Evolutionary conservation across 2,888 invertebrate species (phyloP).

Genomic region (Melieria crassipennis): DNA sequence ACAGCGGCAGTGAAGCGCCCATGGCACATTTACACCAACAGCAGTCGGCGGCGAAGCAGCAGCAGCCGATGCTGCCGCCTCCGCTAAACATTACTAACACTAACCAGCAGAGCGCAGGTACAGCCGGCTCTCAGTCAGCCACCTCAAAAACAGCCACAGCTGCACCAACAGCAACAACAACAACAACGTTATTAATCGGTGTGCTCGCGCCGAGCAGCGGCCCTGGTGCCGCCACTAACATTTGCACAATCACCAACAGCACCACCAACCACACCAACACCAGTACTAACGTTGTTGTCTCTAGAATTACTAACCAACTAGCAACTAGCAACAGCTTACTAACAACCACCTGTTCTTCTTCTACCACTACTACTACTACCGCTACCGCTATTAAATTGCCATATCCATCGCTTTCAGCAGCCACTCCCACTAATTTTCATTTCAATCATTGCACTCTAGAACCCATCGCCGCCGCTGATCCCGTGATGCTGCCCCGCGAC

Average conservation of each 20-base stretch:
- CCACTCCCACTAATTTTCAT: conserved; percentile 50
- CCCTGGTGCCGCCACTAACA: conserved; percentile 29
- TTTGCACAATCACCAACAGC: conserved; percentile 31
- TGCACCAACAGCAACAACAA: conserved; percentile 33
- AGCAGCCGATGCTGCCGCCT: conserved; percentile 42
- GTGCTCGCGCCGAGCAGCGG: conserved; percentile 31
- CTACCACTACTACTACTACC: conserved; percentile 29
- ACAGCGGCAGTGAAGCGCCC: not conserved
- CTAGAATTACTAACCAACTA: conserved; percentile 34
- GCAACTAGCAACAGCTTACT: conserved; percentile 39
- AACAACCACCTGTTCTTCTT: conserved; percentile 29
- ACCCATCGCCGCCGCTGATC: conserved; percentile 56
- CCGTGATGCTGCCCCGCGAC: conserved; percentile 64
- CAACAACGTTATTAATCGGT: conserved; percentile 40
- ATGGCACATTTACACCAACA: conserved; percentile 23
- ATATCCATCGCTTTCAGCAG: conserved; percentile 19
- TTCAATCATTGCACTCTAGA: conserved; percentile 59
- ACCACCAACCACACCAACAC: conserved; percentile 32
- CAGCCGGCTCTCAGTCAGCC: conserved; percentile 24
- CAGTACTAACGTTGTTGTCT: conserved; percentile 27
- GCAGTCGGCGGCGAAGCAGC: conserved; percentile 37
- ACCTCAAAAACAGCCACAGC: conserved; percentile 19
- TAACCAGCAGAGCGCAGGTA: conserved; percentile 31
- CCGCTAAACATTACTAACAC: conserved; percentile 43
- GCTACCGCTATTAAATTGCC: conserved; percentile 1